Evolutionary conservation across 2,797 vertebrate genomes (phyloP), one percentile per base, ranked within the genome.

Genomic region (Simalia tracyae): DNA sequence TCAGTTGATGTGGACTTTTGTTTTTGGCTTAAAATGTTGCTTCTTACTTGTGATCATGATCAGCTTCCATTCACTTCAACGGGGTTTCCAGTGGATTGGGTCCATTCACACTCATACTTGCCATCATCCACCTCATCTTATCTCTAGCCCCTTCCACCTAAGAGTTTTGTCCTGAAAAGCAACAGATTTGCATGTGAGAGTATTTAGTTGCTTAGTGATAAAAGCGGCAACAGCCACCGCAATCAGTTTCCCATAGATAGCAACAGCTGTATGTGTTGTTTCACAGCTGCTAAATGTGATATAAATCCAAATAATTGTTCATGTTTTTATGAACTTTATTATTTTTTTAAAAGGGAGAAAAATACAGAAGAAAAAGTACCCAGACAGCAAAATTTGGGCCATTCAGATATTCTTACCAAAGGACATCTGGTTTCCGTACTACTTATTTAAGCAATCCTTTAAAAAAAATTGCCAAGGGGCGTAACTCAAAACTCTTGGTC

Each of bases 251-350:
- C 97, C 96, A 96, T 97, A 98, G 98, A 97, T 97, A 98, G 97
- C 96, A 97, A 97, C 98, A 98, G 98, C 98, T 98, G 98, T 98
- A 98, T 97, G 97, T 97, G 96, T 97, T 97, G 98, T 98, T 97
- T 98, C 97, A 96, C 97, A 98, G 97, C 97, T 98, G 97, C 97
- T 97, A 98, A 98, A 98, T 98, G 98, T 98, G 97, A 98, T 98
- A 98, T 98, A 98, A 98, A 98, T 98, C 97, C 98, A 98, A 97
- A 97, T 97, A 98, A 98, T 98, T 97, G 97, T 97, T 98, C 97
- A 96, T 98, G 98, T 98, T 98, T 98, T 98, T 97, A 97, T 97
- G 98, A 98, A 98, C 97, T 93, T 87, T 92, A 15, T 92, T 81
- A 46, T 81, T 81, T 96, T 90, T 96, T 90, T 94, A 95, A 95